Evolutionary conservation across 1,140 invertebrate genomes (phyloP), one percentile per base, ranked within the genome.

Genomic region (Adelges cooleyi): DNA sequence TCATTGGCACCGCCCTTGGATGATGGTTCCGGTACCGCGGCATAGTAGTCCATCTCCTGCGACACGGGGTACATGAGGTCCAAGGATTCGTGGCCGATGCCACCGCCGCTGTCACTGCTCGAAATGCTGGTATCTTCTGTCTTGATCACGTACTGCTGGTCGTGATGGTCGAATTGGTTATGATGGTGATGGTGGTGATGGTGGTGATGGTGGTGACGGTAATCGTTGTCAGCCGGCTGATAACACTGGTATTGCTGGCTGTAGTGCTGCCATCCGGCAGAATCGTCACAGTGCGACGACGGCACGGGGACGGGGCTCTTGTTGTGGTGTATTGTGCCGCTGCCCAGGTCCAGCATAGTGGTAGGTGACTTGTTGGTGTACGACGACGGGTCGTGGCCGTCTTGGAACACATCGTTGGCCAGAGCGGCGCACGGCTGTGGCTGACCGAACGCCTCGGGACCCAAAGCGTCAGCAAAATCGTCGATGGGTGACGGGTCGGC

Each of bases 381-480:
- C 22, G 48, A 13, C 3, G 62, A 53, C 11, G 36, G 15, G 15
- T 22, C 20, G 71, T 86, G 85, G 67, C 86, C 85, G 38, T 87
- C 71, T 72, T 87, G 85, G 71, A 87, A 88, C 50, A 87, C 86
- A 73, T 87, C 84, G 71, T 87, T 84, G 69, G 20, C 2, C 4
- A 20, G 2, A n/a, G 11, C 17, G 36, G 20, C 5, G 3, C 22
- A 8, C 73, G 38, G 81, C 80, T 48, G 82, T 78, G 42, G 75
- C 76, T 20, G 73, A 72, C 72, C 22, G 8, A 49, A 36, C 25
- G 50, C 22, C 17, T 40, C 17, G 20, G 17, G 6, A 13, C 6
- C 29, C 52, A 11, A 29, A 36, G 54, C n/a, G n/a, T 11, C 29
- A 2, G 66, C 25, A 33, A 33, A 33, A 33, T 33, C n/a, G 0